These are phyloP conservation scores for Nipponia nippon DNA, from an alignment of 2,113 vertebrate genomes.

Conservation along the genomic window DNA sequence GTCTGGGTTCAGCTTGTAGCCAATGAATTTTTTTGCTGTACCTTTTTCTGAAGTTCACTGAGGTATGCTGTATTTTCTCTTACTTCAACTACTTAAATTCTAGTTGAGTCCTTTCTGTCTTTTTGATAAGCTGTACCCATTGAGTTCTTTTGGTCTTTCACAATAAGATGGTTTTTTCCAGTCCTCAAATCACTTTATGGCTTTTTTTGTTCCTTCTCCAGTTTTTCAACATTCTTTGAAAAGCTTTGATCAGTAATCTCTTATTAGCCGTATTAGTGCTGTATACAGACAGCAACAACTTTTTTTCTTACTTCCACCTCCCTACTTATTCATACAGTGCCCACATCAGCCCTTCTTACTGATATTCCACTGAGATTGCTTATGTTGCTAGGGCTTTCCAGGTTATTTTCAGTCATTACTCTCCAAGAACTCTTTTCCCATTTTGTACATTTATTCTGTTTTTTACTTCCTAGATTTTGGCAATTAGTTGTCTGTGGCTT, in stretches of 20 bases:
- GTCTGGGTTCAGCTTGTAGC: background rate
- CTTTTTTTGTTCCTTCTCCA: background rate
- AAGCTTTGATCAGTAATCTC: background rate
- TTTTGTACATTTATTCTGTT: background rate
- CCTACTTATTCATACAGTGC: background rate
- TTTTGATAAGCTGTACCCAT: background rate
- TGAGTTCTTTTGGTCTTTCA: background rate
- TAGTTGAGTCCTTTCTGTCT: background rate
- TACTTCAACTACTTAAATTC: background rate
- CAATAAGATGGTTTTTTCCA: background rate
- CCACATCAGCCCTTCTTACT: background rate
- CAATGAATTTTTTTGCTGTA: background rate
- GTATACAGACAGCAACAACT: background rate
- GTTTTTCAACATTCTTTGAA: background rate
- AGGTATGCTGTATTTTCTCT: background rate
- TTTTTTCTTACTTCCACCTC: background rate
- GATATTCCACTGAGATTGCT: background rate
- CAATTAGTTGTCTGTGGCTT: fast-evolving
- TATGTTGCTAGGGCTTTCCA: background rate
- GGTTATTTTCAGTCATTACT: background rate
- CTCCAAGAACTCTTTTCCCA: background rate
- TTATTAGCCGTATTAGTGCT: background rate
- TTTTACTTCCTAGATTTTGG: background rate
- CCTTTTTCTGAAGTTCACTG: background rate
- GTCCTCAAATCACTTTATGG: background rate